Evolutionary conservation across 2,888 invertebrate genomes (phyloP), one percentile per base, ranked within the genome.

Genomic region (Yponomeuta cagnagella): DNA sequence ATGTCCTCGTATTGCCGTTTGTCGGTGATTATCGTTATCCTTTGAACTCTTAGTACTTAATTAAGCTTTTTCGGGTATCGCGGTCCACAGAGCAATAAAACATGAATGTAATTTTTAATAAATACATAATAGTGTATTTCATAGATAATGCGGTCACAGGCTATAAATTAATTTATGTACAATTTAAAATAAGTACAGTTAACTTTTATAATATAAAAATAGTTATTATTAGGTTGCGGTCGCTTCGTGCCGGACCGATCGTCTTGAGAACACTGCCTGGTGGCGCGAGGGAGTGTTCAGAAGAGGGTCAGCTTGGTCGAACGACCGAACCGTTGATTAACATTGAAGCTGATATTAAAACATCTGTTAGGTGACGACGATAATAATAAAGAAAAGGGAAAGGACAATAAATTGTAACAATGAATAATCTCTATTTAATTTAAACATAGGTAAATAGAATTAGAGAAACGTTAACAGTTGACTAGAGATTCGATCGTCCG

Each of bases 141-240:
- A 87, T 90, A 90, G 90, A 89, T 90, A 89, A 90, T 87, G 87
- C 88, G 82, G 88, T 90, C 90, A 90, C 89, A 85, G 89, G 86
- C 89, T 88, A 89, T 89, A 90, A 90, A 90, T 89, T 88, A 87
- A 87, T 84, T 89, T 92, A 92, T 91, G 87, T 92, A 92, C 91
- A 91, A 89, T 90, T 90, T 90, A 86, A 72, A 89, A 90, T 89
- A 88, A 86, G 43, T 89, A 89, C 84, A 87, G 87, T 90, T 89
- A 88, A 85, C 82, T 86, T 85, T 70, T 69, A 69, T 69, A 87
- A 88, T 87, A 89, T 87, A 89, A 90, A 89, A 90, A 89, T 87
- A 88, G 84, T 89, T 63, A 69, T 71, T 64, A 31, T 82, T 83
- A 83, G 84, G 82, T 76, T 78, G 74, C 75, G 79, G 74, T 76